Evolutionary conservation across 2,113 vertebrate genomes (phyloP), one percentile per base, ranked within the genome.

Genomic region (Calyptomena viridis): DNA sequence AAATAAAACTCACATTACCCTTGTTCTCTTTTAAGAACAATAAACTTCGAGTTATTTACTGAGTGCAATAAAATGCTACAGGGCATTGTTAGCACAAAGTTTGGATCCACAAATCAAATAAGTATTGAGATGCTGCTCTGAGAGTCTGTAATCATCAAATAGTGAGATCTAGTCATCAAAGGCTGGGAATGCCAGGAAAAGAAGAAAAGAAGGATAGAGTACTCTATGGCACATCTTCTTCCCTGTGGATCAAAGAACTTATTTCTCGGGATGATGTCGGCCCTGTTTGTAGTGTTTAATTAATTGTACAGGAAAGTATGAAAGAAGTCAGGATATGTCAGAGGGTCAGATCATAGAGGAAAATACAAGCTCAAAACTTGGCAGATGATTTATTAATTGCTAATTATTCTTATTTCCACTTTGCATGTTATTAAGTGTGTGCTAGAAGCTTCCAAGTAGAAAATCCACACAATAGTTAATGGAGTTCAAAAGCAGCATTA

Each of bases 401-500:
- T 88, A 68, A 78, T 90, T 96, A 81, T 94, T 95, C 60, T 71
- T 78, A 47, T 76, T 95, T 93, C 68, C 72, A 49, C 20, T 75
- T 90, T 86, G 63, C 44, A 44, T 60, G 31, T 68, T 84, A 74
- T 56, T 74, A 90, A 90, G 53, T 52, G 42, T 64, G 42, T n/a
- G 23, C 53, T 87, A 84, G 87, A 83, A 94, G 42, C 37, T 93
- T 95, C 78, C 75, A 62, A 83, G 67, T 89, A 39, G 75, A 86
- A 95, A 96, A 90, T 78, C 46, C 66, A 77, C 23, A 40, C 64
- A 78, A 71, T 11, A 64, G 25, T 84, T 90, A 94, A 90, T 56
- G 60, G n/a, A 81, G 53, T 88, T 95, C 75, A 94, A 80, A 95
- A 90, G 78, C 67, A 67, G 60, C 47, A 49, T 89, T 94, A 92